Evolutionary conservation across 2,797 vertebrate species (phyloP), one percentile per base, ranked within the genome.

Genomic region (Alca torda): DNA sequence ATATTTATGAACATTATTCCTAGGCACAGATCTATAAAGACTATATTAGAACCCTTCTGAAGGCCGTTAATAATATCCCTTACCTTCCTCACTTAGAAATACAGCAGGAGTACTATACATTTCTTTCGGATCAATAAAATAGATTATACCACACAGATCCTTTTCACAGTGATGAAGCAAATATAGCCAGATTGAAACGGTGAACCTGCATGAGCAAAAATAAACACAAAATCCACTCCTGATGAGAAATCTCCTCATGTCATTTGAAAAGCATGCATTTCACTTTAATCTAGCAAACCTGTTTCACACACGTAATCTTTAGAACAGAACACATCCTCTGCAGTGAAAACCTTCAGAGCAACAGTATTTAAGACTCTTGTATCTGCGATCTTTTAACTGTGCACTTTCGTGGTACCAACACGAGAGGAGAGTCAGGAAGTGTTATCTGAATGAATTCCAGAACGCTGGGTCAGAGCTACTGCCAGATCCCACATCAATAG

Each of bases 131-230:
- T 98, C 98, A 60, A 99, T 93, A 74, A 99, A 99, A 97, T 99
- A 99, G 88, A 99, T 94, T 96, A 99, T 98, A 48, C 98, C 98
- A 85, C 99, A 99, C 83, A 98, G 96, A 39, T 88, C 95, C 79
- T 94, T 84, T 82, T 97, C 97, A 97, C 99, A 99, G 97, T 98
- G 92, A 93, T 95, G 97, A 85, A 99, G 98, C 75, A 99, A 98
- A 98, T 99, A 99, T n/a, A 99, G 96, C 99, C 99, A 99, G 97
- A 99, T 79, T 19, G 99, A 99, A 95, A 99, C 51, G 2, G 99
- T 98, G 97, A 98, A 98, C 97, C 99, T 99, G 95, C 39, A 95
- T 56, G 64, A 96, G 53, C 35, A 96, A 95, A 93, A 89, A 68
- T 18, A 92, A 94, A 94, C 12, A 94, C 63, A 82, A 84, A 72